Evolutionary conservation across 2,888 invertebrate species (phyloP), one percentile per base, ranked within the genome.

Genomic region (Cartodere bifasciata): DNA sequence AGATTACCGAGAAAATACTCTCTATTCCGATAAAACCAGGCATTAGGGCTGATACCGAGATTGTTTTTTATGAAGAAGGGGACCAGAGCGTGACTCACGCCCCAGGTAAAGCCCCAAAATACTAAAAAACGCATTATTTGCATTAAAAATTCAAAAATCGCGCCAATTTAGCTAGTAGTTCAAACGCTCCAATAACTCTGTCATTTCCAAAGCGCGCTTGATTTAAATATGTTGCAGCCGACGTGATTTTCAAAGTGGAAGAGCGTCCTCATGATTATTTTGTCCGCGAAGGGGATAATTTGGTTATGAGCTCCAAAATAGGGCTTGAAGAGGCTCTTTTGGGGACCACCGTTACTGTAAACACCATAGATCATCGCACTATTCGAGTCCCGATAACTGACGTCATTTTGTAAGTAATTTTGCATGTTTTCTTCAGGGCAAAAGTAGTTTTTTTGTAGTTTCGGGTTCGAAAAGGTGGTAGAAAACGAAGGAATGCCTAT

Each of bases 1-100:
- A 75, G 49, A 57, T 75, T 3, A 61, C 62, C 25, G 83, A 85
- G 50, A 83, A 81, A 50, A 75, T 81, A 2, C 59, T 87, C 2
- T 75, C 73, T 5, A 71, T 87, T 32, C 72, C 75, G 1, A 75
- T 87, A 29, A 72, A 72, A 39, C 79, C 81, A 0, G 87, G 87
- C 1, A 70, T 81, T 29, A 72, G 73, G 31, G 63, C 74, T 0
- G 79, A 77, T 7, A 81, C 83, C 1, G 73, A 75, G 49, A 74
- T 81, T 27, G 62, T 67, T 37, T 86, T 85, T 50, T 72, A 73
- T 20, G 78, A 80, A 47, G 82, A 82, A 56, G 86, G 86, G 1
- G 85, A 88, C 55, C 78, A 82, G 45, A 74, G 75, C 14, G 76
- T 81, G 0, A 74, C 75, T 3, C 71, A 72, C 45, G 74, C 77